These are phyloP conservation scores for Apamea crenata DNA, from an alignment of 2,888 invertebrate genomes.

Conservation along the genomic window DNA sequence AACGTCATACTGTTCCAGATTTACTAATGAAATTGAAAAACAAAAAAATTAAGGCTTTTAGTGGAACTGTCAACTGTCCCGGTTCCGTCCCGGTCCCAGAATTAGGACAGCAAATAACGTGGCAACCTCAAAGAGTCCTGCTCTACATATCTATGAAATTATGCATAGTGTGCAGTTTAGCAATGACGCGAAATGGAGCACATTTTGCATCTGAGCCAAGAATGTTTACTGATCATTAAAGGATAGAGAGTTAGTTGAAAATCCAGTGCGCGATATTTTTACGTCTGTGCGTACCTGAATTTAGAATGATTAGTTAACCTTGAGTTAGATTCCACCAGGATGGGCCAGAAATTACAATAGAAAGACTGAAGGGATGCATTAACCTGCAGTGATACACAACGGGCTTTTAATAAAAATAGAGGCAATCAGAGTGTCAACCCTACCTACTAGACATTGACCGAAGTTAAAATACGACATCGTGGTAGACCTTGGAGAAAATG, in stretches of 20 bases:
- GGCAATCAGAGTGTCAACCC: neutral
- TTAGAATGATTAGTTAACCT: neutral
- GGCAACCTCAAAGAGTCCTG: conserved; percentile 20
- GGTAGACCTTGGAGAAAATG: neutral
- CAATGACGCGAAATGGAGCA: neutral
- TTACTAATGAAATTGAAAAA: neutral
- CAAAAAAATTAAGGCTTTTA: neutral
- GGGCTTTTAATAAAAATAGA: neutral
- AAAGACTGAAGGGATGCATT: neutral
- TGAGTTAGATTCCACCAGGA: neutral
- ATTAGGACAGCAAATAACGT: conserved; percentile 39
- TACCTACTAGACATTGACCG: neutral
- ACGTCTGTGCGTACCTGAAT: neutral
- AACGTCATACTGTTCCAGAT: neutral
- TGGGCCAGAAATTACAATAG: neutral
- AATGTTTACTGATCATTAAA: neutral
- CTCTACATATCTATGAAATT: conserved; percentile 12
- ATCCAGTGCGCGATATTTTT: neutral
- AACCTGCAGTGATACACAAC: neutral
- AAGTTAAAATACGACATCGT: neutral
- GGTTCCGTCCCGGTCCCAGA: conserved; percentile 15
- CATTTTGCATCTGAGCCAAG: neutral
- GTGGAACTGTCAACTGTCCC: conserved; percentile 15
- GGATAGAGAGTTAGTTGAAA: neutral
- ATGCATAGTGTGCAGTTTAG: conserved; percentile 9